Base-by-base conservation (phyloP, 2,113 vertebrate species). In the Hymenochirus boettgeri region DNA sequence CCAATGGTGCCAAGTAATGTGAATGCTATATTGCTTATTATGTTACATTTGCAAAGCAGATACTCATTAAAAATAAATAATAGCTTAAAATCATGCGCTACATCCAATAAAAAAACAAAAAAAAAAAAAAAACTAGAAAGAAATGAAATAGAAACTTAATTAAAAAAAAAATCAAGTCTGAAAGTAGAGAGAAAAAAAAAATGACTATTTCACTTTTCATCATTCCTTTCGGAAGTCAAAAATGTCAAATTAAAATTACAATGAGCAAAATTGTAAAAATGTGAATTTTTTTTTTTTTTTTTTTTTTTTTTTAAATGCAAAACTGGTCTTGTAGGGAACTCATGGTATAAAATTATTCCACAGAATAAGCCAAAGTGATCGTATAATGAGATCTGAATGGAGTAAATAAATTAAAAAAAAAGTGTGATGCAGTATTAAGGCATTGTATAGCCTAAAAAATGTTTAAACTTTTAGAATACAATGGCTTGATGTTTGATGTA, bases 1-100 rank as follows among this genome's bases (percentile, higher is more conserved):
- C 94, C 94, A 93, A 92, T 86, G 93, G 95, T 98, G 95, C 94
- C 96, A 92, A 95, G 91, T 94, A 94, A 93, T 86, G 92, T 90
- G 92, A 96, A 98, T 94, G 95, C 92, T 93, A 92, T 91, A 91
- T 80, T 84, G 91, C 91, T 95, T 94, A 89, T 90, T 91, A 87
- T 87, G 87, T 93, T 91, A 83, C 80, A 85, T 88, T 95, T 91
- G 91, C 95, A 92, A 89, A 96, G 90, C 92, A 91, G 91, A 94
- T 95, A 93, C 93, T 94, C 90, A 92, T 91, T 77, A 37, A 52
- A 83, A 86, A 79, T 85, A 31, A 31, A 31, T 76, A 80, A 83
- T 85, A 86, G 17, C 86, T 89, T 89, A 86, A 86, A 86, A 82
- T 9, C 92, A 86, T 88, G 84, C 85, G 88, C 82, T 86, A 80